A percentile compares a stretch with the other conserved stretches of the same genome.
Evolutionary conservation across 2,113 vertebrate species (phyloP).

Genomic region (Odobenus rosmarus): DNA sequence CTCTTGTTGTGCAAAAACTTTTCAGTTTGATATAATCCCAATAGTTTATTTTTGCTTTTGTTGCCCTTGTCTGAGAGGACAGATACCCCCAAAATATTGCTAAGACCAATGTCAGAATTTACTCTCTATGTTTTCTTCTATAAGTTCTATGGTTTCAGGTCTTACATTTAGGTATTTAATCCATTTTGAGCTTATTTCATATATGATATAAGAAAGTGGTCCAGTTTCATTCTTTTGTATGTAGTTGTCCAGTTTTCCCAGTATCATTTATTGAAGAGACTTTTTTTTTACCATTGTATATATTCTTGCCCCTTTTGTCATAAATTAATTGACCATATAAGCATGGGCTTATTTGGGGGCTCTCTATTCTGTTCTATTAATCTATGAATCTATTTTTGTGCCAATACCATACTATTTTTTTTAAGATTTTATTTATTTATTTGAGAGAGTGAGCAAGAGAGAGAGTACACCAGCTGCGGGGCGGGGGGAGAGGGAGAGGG

Average conservation of each 20-base stretch:
- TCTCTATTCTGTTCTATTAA: background rate
- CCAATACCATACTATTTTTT: background rate
- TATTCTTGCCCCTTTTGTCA: background rate
- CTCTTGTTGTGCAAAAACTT: background rate
- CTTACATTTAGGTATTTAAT: background rate
- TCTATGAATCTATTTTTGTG: background rate
- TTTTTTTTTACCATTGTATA: background rate
- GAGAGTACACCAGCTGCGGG: too few species aligned
- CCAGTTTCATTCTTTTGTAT: background rate
- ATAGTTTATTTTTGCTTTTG: background rate
- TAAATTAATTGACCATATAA: background rate
- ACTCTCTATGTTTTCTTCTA: background rate
- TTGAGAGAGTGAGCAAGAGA: too few species aligned
- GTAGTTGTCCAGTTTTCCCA: background rate
- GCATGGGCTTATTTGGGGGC: background rate
- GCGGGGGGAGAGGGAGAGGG: too few species aligned
- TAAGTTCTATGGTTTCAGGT: background rate
- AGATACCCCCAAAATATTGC: background rate
- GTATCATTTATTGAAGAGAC: background rate
- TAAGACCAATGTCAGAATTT: background rate
- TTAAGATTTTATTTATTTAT: too few species aligned
- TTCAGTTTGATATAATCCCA: background rate
- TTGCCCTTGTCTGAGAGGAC: background rate
- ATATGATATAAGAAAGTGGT: background rate
- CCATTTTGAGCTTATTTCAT: background rate